These are phyloP conservation scores for Lymantria monacha DNA, from an alignment of 2,888 invertebrate genomes.

Conservation along the genomic window DNA sequence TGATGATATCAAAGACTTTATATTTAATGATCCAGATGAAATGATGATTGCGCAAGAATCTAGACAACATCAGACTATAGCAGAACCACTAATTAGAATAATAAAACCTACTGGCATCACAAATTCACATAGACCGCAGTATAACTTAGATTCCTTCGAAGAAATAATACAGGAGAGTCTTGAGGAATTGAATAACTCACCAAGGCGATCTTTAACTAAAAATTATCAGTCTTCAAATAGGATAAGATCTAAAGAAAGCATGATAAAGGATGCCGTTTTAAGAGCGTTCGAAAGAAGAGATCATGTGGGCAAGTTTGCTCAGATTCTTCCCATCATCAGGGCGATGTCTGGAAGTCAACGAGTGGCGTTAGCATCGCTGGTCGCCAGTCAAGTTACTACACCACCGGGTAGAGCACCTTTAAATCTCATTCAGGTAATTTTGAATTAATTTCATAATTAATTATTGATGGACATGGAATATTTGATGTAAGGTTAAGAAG, in stretches of 20 bases:
- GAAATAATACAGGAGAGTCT: conserved; percentile 51
- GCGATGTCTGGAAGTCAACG: conserved; percentile 84
- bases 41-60: conserved; percentile 76
- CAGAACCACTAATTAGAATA: conserved; percentile 60
- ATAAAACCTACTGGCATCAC: conserved; percentile 62
- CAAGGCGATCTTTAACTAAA: conserved; percentile 46
- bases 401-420: conserved; percentile 77
- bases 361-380: conserved; percentile 83
- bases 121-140: conserved; percentile 74
- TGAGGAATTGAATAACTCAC: conserved; percentile 46
- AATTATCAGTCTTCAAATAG: conserved; percentile 56
- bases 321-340: conserved; percentile 84
- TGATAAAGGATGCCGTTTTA: conserved; percentile 78
- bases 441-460: neutral
- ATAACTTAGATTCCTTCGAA: conserved; percentile 69
- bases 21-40: conserved; percentile 61
- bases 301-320: conserved; percentile 82
- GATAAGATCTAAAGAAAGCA: conserved; percentile 64
- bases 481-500: too few relatives aligned
- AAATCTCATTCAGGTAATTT: conserved; percentile 79
- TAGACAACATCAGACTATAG: conserved; percentile 62
- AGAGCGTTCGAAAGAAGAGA: conserved; percentile 82
- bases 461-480: too few relatives aligned
- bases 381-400: conserved; percentile 83
- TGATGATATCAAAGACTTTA: conserved; percentile 61